Conservation (phyloP, 2,888 invertebrate genomes). For the Lycaena phlaeas region DNA sequence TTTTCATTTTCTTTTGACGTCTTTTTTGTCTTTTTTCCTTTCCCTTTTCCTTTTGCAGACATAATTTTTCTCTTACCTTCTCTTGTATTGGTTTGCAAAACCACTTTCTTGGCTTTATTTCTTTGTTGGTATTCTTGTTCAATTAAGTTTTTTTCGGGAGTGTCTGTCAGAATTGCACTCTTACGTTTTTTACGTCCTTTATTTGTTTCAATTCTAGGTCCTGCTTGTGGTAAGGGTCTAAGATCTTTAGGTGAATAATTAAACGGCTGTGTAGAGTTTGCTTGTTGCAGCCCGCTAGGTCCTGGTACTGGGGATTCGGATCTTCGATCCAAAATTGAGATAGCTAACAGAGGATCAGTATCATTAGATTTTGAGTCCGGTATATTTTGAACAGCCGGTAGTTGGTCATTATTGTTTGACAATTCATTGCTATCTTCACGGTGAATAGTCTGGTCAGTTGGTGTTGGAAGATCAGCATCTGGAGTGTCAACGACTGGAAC, state of each 20-base stretch:
- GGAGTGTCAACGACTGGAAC: too few relatives aligned
- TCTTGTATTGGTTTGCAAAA: conserved; percentile 16
- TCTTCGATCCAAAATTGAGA: too few relatives aligned
- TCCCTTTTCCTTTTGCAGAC: conserved; percentile 11
- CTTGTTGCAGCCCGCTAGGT: not conserved
- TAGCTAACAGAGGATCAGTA: not conserved
- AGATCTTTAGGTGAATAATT: conserved; percentile 12
- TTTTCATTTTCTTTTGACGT: conserved; percentile 11
- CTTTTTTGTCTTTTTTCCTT: conserved; percentile 12
- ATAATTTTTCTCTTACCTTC: conserved; percentile 14
- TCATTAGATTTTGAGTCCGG: too few relatives aligned
- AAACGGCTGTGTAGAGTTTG: not conserved
- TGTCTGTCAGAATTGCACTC: conserved; percentile 16
- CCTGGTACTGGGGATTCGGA: not conserved
- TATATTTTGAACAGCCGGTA: too few relatives aligned
- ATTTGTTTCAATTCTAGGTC: conserved; percentile 15
- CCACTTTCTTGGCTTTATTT: conserved; percentile 17
- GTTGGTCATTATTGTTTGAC: too few relatives aligned
- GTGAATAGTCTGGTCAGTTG: too few relatives aligned
- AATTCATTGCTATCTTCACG: too few relatives aligned
- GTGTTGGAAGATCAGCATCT: too few relatives aligned
- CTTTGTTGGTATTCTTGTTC: conserved; percentile 18
- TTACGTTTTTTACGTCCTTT: conserved; percentile 16
- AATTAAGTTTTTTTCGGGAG: conserved; percentile 18
- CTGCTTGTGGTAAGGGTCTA: conserved; percentile 19